phyloP scores from a whole-genome alignment of 2,797 vertebrate species.

The Fistularia commersonii region DNA sequence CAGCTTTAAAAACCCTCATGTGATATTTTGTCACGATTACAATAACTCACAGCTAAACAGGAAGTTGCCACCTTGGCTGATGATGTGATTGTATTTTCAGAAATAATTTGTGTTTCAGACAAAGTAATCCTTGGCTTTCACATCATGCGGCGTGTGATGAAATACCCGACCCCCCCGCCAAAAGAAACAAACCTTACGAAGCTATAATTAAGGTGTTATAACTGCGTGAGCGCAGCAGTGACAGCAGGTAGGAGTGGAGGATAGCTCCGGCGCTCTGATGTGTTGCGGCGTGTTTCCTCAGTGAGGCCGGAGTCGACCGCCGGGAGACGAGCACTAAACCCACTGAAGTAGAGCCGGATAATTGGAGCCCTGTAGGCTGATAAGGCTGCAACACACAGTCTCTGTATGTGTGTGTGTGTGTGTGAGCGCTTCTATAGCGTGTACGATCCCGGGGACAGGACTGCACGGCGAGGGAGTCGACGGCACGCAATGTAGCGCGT shows the following conservation, averaged over 20 bases:
- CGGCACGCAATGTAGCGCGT: no score
- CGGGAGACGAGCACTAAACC: constrained; percentile 34
- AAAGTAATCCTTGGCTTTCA: no score
- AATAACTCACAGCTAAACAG: no score
- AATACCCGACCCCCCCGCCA: no score
- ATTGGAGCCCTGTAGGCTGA: constrained; percentile 49
- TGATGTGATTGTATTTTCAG: no score
- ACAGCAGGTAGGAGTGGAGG: constrained; percentile 22
- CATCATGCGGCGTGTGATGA: no score
- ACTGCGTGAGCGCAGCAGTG: constrained; percentile 20
- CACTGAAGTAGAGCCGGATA: constrained; percentile 50
- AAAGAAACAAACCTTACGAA: constrained; percentile 1
- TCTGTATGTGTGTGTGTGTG: constrained; percentile 11
- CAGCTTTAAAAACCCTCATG: no score
- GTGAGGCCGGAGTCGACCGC: constrained; percentile 22
- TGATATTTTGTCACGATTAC: no score
- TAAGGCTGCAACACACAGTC: constrained; percentile 25
- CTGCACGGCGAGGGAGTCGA: no score
- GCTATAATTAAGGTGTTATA: constrained; percentile 6
- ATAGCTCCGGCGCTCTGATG: constrained; percentile 22
- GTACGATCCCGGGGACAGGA: constrained; percentile 11
- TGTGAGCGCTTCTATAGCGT: constrained; percentile 2
- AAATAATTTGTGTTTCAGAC: no score
- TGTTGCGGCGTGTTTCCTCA: constrained; percentile 24
- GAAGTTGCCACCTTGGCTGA: no score